Evolutionary conservation across 2,113 vertebrate genomes (phyloP).

Genomic region (Zosterops japonicus): DNA sequence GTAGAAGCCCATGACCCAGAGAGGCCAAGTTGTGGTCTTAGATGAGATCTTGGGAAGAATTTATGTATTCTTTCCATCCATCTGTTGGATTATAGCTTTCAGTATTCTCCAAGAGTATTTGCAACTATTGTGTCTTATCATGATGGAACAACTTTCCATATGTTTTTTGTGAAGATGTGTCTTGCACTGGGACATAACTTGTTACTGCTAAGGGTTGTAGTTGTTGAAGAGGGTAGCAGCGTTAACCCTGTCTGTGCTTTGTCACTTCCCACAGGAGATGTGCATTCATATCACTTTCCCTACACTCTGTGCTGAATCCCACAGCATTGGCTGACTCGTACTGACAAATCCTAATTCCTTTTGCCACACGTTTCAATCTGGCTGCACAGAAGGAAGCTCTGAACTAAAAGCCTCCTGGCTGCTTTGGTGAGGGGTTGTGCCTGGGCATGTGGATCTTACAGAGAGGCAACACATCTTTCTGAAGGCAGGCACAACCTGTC

Average conservation of each 20-base stretch:
- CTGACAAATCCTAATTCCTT: neutral
- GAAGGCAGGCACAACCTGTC: accelerated
- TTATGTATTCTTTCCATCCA: neutral
- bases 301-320: neutral
- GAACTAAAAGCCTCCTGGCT: accelerated
- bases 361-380: accelerated
- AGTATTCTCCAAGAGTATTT: neutral
- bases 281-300: neutral
- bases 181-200: neutral
- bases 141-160: neutral
- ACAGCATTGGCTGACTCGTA: neutral
- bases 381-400: neutral
- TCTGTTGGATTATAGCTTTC: neutral
- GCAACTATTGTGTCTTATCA: neutral
- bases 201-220: neutral
- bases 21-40: neutral
- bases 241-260: neutral
- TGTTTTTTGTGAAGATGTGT: neutral
- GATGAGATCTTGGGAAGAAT: slow-evolving; percentile 12
- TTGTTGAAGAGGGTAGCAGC: neutral
- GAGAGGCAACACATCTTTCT: neutral
- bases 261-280: neutral
- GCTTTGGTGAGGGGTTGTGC: neutral
- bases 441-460: neutral
- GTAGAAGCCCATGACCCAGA: neutral